phyloP scores from a whole-genome alignment of 2,888 invertebrate species.

The Drosophila vallismaia region DNA sequence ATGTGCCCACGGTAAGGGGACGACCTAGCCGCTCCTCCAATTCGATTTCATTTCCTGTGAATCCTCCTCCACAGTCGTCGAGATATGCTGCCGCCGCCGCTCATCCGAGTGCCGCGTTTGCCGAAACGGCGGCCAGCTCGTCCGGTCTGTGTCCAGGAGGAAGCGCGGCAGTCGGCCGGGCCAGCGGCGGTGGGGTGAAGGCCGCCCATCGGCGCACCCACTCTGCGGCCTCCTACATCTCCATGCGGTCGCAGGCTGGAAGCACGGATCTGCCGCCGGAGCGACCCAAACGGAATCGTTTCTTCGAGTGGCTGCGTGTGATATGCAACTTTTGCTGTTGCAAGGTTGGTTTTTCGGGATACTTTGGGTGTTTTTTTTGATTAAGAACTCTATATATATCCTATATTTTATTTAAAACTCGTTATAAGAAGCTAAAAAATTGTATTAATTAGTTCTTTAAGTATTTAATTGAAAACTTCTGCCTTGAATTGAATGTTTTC shows the following conservation, averaged over 20 bases:
- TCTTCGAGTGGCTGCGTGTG: conserved; percentile 71
- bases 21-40: not conserved
- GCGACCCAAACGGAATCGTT: conserved; percentile 73
- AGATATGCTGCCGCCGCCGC: conserved; percentile 49
- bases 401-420: no score
- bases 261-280: conserved; percentile 52
- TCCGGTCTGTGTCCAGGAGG: conserved; percentile 23
- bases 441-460: no score
- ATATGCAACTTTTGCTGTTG: conserved; percentile 62
- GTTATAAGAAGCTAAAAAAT: no score
- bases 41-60: conserved; percentile 28
- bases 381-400: no score
- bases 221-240: conserved; percentile 77
- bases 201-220: conserved; percentile 71
- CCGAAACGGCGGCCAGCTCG: conserved; percentile 54
- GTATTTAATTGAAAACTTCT: no score
- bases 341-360: conserved; percentile 63
- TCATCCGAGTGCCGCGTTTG: conserved; percentile 67
- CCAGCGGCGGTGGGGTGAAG: conserved; percentile 19
- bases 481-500: not conserved
- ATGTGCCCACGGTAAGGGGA: conserved; percentile 4
- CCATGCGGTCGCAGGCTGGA: conserved; percentile 66
- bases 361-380: no score
- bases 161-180: conserved; percentile 15
- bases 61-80: conserved; percentile 59